Percentiles rank a stretch among this genome's conserved stretches.
Evolutionary conservation across 2,888 invertebrate genomes (phyloP).

Genomic region (Drosophila kambysellisi): DNA sequence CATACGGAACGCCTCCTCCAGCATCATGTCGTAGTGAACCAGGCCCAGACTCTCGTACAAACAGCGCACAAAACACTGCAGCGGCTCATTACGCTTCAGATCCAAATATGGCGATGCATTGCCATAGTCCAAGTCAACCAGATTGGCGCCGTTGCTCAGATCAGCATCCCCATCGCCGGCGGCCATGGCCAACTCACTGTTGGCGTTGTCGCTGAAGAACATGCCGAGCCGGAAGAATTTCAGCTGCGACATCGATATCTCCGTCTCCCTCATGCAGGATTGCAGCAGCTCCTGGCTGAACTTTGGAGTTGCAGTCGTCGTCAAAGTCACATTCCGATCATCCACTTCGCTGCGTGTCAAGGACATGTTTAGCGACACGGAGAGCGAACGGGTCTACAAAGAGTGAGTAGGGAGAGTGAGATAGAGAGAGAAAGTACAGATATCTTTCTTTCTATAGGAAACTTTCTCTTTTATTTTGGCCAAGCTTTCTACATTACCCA

Average conservation of each 20-base stretch:
- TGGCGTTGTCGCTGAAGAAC: conserved; percentile 52
- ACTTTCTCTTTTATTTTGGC: not conserved
- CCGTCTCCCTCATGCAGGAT: conserved; percentile 75
- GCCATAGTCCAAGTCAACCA: conserved; percentile 45
- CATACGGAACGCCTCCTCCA: conserved; percentile 68
- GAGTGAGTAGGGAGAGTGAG: not conserved
- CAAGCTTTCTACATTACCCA: conserved; percentile 54
- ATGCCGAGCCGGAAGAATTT: conserved; percentile 70
- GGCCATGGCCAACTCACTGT: conserved; percentile 16
- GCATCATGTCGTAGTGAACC: conserved; percentile 65
- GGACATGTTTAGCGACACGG: conserved; percentile 75
- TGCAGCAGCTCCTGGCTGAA: conserved; percentile 67
- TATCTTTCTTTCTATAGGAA: not conserved
- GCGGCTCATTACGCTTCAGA: conserved; percentile 66
- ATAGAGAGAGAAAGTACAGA: not conserved
- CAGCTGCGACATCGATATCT: conserved; percentile 79
- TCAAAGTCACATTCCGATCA: conserved; percentile 33
- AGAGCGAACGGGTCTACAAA: conserved; percentile 62
- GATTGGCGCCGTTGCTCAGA: conserved; percentile 30
- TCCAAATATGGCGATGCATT: conserved; percentile 42
- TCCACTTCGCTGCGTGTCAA: conserved; percentile 61
- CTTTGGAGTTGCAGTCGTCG: conserved; percentile 2
- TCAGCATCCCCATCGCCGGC: conserved; percentile 39
- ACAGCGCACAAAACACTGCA: conserved; percentile 80
- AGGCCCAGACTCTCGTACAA: conserved; percentile 78